phyloP scores from a whole-genome alignment of 2,888 invertebrate species.

The Urechis unicinctus region DNA sequence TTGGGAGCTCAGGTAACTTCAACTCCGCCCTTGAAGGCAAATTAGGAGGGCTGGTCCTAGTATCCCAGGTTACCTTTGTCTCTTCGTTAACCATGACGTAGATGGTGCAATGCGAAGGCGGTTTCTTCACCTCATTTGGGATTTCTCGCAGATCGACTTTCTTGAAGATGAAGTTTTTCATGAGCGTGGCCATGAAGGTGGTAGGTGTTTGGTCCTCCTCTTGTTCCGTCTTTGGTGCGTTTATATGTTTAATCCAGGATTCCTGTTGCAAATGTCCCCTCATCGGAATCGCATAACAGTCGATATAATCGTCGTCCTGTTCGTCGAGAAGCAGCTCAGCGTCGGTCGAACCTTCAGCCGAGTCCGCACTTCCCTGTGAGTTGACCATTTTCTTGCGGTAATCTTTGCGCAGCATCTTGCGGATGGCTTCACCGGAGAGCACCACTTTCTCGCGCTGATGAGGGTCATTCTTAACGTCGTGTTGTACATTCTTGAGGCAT shows the following conservation, averaged over 20 bases:
- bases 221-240: neutral
- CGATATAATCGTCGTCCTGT: constrained; percentile 13
- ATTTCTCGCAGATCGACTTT: constrained; percentile 13
- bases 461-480: constrained; percentile 12
- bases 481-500: constrained; percentile 11
- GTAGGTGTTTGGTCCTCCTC: neutral
- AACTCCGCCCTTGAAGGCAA: no score
- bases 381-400: neutral
- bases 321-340: constrained; percentile 11
- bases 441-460: constrained; percentile 8
- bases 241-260: constrained; percentile 20
- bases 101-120: constrained; percentile 13
- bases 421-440: constrained; percentile 18
- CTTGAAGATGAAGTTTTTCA: constrained; percentile 18
- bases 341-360: constrained; percentile 5
- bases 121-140: constrained; percentile 14
- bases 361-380: no score
- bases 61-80: no score
- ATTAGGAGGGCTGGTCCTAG: no score
- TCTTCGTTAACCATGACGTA: constrained; percentile 18
- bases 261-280: constrained; percentile 12
- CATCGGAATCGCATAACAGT: constrained; percentile 20
- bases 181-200: constrained; percentile 15
- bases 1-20: neutral
- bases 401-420: constrained; percentile 8